Evolutionary conservation across 2,113 vertebrate genomes (phyloP), one percentile per base, ranked within the genome.

Genomic region (Haemorhous mexicanus): DNA sequence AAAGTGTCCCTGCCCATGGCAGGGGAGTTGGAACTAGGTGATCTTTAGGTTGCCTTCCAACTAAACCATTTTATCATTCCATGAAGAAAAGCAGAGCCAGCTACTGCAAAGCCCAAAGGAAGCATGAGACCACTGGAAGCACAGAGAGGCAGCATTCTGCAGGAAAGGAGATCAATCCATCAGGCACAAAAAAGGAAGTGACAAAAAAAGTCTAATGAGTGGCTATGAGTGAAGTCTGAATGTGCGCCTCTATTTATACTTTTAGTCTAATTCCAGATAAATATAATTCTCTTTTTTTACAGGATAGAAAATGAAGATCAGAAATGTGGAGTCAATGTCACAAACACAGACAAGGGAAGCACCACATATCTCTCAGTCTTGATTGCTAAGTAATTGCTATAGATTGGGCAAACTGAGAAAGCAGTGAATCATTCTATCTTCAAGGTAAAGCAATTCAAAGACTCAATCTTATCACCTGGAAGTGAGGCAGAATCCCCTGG

Each of bases 381-480:
- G 46, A 68, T 63, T 3, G 1, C 62, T 78, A 87, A 41, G 27
- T 75, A 64, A 86, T 76, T 84, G 84, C 39, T 89, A 84, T 37
- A 92, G 69, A 74, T 21, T 7, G 30, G 62, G 69, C 26, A 87
- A 93, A 87, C 33, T 39, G 62, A 82, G 53, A 85, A 79, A 82
- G 84, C 9, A 24, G 49, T 76, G 53, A 91, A 91, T 56, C 69
- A 78, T 46, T 15, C 1, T 66, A 64, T 82, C 80, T 87, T 94
- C 73, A 87, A 89, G 73, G 73, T 35, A 84, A 95, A 89, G 64
- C 53, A 75, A 94, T 87, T 94, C 77, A 73, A 89, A 95, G 87
- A 50, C 77, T 94, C 66, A 52, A 20, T 86, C 63, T 89, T 55
- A 84, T 75, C 87, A 78, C 73, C 47, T 79, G 62, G 74, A 95